Evolutionary conservation across 2,797 vertebrate genomes (phyloP), one percentile per base, ranked within the genome.

Genomic region (Remorina albescens): DNA sequence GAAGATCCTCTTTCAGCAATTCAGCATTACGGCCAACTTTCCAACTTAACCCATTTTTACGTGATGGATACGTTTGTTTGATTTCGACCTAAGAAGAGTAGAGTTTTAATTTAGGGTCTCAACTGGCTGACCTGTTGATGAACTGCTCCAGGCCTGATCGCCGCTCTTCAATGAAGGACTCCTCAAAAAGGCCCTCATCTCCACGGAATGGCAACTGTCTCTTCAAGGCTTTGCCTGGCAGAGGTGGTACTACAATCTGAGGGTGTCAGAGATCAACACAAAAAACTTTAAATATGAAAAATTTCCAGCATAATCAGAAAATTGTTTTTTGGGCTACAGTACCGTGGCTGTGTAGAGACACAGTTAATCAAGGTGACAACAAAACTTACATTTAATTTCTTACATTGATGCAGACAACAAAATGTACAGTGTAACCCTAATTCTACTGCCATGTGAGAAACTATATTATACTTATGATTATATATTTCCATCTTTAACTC

Each of bases 221-320:
- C 93, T 98, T 99, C 90, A 99, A 94, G 78, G 98, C 98, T 94
- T 99, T 99, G 75, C 98, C 97, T 64, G 98, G 98, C 88, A 99
- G 94, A 0, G 97, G 96, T 57, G 98, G 97, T 85, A 99, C 98
- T 92, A 99, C 98, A 93, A 99, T 99, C 98, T 99, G 86, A 36
- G 87, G 59, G 60, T 57, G 28, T 59, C 36, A 51, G 13, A 6
- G 18, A 19, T 32, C n/a, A 39, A 67, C 11, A 59, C 5, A 65
- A 76, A 54, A 1, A 39, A 67, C 0, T 34, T 19, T 0, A 28
- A 21, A 21, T 0, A 55, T 21, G 1, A 41, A 23, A 34, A 23
- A 37, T 8, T 18, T 4, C 0, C 3, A 37, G 5, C 1, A 15
- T 36, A 51, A 39, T 16, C 6, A 18, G 25, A 32, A 2, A 23